A percentile compares a stretch with the other conserved stretches of the same genome.
These are phyloP conservation scores for Hypanus sabinus DNA, from an alignment of 2,113 vertebrate species.

Conservation along the genomic window DNA sequence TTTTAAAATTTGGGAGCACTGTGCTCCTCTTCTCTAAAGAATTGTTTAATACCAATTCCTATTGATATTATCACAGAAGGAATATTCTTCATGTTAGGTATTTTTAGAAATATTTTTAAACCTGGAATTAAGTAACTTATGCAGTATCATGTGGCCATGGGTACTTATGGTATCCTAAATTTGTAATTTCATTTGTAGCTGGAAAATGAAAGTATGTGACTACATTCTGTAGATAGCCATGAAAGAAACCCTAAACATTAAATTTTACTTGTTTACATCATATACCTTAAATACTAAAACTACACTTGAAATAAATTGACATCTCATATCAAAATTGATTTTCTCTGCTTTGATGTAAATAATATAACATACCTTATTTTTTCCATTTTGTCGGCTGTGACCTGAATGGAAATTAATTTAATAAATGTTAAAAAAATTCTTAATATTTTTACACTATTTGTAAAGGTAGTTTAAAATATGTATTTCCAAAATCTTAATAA, in stretches of 20 bases:
- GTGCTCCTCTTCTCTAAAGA: neutral
- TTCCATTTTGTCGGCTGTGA: conserved; percentile 71
- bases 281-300: neutral
- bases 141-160: neutral
- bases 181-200: neutral
- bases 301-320: neutral
- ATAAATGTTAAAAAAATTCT: conserved; percentile 46
- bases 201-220: neutral
- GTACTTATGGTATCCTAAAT: neutral
- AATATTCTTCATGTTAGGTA: neutral
- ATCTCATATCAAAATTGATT: neutral
- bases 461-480: neutral
- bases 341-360: neutral
- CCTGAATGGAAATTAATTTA: conserved; percentile 65
- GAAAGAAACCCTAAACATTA: neutral
- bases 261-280: neutral
- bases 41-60: neutral
- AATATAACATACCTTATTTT: conserved; percentile 70
- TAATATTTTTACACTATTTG: conserved; percentile 43
- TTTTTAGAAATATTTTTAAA: neutral
- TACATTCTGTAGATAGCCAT: neutral
- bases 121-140: neutral
- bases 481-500: conserved; percentile 22
- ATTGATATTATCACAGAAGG: neutral
- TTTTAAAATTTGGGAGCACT: neutral